Evolutionary conservation across 2,797 vertebrate genomes (phyloP), one percentile per base, ranked within the genome.

Genomic region (Gila robusta): DNA sequence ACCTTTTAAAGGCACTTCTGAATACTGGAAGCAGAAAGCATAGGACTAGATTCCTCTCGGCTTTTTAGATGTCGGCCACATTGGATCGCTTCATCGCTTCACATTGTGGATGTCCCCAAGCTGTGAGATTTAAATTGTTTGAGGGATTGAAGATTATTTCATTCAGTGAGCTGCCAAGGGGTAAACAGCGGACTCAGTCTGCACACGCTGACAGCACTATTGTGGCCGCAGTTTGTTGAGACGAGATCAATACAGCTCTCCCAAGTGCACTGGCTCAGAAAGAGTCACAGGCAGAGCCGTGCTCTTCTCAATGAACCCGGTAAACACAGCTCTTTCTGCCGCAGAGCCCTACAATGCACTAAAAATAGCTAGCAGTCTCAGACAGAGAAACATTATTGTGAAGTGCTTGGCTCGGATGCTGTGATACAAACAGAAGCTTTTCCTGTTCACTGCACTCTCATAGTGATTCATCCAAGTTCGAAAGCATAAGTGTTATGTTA

Each of bases 121-220:
- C 76, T 39, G 56, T 71, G 74, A n/a, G 77, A 71, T 85, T 85
- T 81, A 69, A 87, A 83, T 78, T 64, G 86, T 85, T 85, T 67
- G 76, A 83, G 70, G 69, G 86, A 86, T 84, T 83, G 80, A 81
- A 86, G 87, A 87, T 82, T 86, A 88, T 81, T 82, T 77, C 54
- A 39, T 69, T 23, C 83, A 56, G 47, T 14, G 79, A 83, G 82
- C 52, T 72, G 80, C 77, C 26, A 70, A 77, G 72, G 64, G 54
- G 82, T 89, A 85, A 79, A 85, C 79, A 54, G 81, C n/a, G 76
- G 69, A 69, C 1, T 14, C 59, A 67, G 67, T 80, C 73, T 62
- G 47, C 35, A 76, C 35, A 76, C 8, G n/a, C 81, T 70, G 86
- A 90, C 76, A 77, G 83, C 47, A 41, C 83, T 32, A 84, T 81